Conservation (phyloP, 2,113 vertebrate species). For the Microtus montanus region DNA sequence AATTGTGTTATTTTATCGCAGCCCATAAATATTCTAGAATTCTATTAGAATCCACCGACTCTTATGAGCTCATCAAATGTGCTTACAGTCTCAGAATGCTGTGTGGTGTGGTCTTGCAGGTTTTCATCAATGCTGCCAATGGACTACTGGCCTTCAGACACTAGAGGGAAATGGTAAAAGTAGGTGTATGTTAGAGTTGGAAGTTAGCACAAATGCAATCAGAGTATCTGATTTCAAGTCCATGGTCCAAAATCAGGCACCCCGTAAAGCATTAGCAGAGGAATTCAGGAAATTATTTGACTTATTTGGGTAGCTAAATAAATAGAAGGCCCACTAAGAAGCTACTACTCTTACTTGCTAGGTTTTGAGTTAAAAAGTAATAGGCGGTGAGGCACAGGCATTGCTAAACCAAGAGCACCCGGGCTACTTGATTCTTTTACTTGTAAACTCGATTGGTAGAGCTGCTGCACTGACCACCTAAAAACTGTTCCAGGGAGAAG, state of each 20-base stretch:
- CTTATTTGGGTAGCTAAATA: not conserved
- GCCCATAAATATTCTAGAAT: not conserved
- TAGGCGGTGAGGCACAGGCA: not conserved
- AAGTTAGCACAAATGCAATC: not conserved
- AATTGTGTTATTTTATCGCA: slow-evolving; percentile 48
- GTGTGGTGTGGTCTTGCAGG: not conserved
- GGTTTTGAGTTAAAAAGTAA: slow-evolving; percentile 43
- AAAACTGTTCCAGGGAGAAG: not conserved
- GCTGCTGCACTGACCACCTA: not conserved
- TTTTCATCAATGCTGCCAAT: not conserved
- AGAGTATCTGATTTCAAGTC: not conserved
- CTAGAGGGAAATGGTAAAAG: not conserved
- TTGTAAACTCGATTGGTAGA: not conserved
- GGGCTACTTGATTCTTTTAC: not conserved
- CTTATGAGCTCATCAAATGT: slow-evolving; percentile 8
- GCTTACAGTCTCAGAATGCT: not conserved
- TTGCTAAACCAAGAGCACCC: not conserved
- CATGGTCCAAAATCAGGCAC: not conserved
- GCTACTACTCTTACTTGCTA: not conserved
- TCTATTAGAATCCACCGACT: not conserved
- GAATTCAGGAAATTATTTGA: not conserved
- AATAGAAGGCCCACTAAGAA: slow-evolving; percentile 6
- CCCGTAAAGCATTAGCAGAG: not conserved
- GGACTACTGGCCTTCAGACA: not conserved
- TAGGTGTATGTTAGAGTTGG: not conserved